Conservation (phyloP, 2,888 invertebrate species). For the Ichneumoninae sp. region DNA sequence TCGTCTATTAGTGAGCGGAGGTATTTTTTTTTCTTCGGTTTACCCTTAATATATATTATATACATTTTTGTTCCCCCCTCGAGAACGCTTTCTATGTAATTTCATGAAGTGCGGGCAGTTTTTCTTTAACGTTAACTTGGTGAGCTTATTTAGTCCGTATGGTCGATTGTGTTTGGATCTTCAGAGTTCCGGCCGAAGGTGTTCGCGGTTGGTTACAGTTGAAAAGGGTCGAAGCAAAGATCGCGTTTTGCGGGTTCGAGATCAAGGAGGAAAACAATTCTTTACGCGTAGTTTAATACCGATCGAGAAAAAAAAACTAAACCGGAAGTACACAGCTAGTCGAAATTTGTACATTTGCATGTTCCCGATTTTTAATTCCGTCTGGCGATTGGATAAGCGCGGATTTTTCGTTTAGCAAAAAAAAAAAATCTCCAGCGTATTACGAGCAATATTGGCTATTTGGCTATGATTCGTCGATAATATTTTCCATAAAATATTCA, state of each 20-base stretch:
- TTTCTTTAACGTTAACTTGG: background rate
- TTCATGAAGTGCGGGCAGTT: constrained; percentile 8
- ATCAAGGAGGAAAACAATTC: background rate
- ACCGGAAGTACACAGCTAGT: constrained; percentile 54
- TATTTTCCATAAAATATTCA: background rate
- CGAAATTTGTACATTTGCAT: constrained; percentile 58
- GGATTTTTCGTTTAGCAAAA: background rate
- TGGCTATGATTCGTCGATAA: background rate
- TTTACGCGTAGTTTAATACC: background rate
- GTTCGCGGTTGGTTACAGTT: background rate
- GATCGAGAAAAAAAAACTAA: constrained; percentile 1
- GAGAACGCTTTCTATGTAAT: constrained; percentile 7
- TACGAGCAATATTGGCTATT: constrained; percentile 29
- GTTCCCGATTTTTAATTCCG: constrained; percentile 37
- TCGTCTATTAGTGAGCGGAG: constrained; percentile 24
- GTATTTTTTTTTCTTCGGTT: constrained; percentile 35
- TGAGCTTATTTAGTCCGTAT: constrained; percentile 11
- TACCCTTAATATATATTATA: constrained; percentile 13
- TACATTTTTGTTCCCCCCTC: background rate
- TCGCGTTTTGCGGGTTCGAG: background rate
- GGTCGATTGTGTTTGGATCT: background rate
- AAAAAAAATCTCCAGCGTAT: constrained; percentile 1
- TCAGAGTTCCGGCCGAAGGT: background rate
- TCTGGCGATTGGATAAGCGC: background rate
- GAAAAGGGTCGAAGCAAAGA: background rate